phyloP scores from a whole-genome alignment of 1,140 invertebrate species.

The Pogonognathellus flavescens region DNA sequence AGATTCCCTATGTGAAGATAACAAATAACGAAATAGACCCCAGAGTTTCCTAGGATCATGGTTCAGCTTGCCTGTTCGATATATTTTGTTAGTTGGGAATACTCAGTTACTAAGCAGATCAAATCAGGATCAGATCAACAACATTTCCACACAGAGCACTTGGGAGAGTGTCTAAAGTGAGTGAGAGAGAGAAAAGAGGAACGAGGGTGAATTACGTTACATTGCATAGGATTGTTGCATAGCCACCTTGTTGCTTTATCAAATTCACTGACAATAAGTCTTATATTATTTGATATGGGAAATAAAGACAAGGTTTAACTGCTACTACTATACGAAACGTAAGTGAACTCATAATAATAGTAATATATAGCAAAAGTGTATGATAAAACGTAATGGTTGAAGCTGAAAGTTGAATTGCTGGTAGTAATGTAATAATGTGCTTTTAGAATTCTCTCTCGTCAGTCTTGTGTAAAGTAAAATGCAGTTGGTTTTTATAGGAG shows the following conservation, averaged over 20 bases:
- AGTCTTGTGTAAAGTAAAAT: background rate
- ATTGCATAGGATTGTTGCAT: slow-evolving; percentile 1
- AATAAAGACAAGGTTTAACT: background rate
- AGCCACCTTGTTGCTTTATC: background rate
- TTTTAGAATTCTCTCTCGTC: slow-evolving; percentile 6
- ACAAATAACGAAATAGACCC: slow-evolving; percentile 15
- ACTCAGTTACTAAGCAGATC: slow-evolving; percentile 3
- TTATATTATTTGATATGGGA: background rate
- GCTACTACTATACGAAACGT: too few species aligned
- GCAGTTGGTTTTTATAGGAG: slow-evolving; percentile 42
- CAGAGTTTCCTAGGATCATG: background rate
- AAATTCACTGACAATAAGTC: background rate
- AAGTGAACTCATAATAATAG: too few species aligned
- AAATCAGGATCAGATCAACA: slow-evolving; percentile 42
- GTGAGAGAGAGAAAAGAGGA: slow-evolving; percentile 20
- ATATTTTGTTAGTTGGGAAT: background rate
- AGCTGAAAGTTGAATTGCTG: slow-evolving; percentile 14
- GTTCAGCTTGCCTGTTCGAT: background rate
- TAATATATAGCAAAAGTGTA: too few species aligned
- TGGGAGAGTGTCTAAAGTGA: background rate
- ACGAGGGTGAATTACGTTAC: slow-evolving; percentile 36
- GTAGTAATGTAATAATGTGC: background rate
- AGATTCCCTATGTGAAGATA: background rate
- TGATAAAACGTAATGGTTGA: too few species aligned
- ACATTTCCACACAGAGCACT: background rate